Percentiles rank a stretch among this genome's conserved stretches.
Evolutionary conservation across 1,140 invertebrate genomes (phyloP).

Genomic region (Heliconius congener): DNA sequence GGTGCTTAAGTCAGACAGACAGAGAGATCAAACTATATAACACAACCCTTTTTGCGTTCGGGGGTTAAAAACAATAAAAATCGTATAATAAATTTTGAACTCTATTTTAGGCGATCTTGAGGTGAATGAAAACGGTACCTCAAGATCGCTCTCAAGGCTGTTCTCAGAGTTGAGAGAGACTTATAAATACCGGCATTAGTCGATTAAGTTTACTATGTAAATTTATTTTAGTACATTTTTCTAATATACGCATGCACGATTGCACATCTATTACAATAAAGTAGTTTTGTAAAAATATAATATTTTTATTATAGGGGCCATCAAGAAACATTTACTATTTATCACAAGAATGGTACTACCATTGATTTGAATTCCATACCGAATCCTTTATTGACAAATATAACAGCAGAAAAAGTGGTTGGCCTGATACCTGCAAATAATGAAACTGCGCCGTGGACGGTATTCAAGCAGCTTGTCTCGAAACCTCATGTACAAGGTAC

Average conservation of each 20-base stretch:
- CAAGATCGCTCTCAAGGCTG: no score
- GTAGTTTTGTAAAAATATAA: not conserved
- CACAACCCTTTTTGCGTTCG: no score
- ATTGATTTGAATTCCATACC: constrained; percentile 56
- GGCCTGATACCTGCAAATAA: constrained; percentile 48
- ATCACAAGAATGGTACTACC: constrained; percentile 54
- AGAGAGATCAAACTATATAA: no score
- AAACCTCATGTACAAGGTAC: constrained; percentile 16
- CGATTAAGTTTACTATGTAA: no score
- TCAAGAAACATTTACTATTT: constrained; percentile 64
- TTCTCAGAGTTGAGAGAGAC: no score
- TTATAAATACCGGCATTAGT: no score
- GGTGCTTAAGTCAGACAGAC: no score
- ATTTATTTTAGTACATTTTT: not conserved
- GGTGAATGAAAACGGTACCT: no score
- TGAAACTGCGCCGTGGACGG: constrained; percentile 38
- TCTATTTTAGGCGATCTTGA: no score
- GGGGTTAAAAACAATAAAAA: no score
- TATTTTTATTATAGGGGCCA: constrained; percentile 47
- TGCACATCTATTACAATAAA: not conserved
- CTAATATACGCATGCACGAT: not conserved
- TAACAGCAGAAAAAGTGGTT: constrained; percentile 61
- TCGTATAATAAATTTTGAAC: no score
- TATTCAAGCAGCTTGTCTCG: constrained; percentile 33
- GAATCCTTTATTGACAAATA: constrained; percentile 57